Evolutionary conservation across 2,797 vertebrate species (phyloP).

Genomic region (Rachycentron canadum): DNA sequence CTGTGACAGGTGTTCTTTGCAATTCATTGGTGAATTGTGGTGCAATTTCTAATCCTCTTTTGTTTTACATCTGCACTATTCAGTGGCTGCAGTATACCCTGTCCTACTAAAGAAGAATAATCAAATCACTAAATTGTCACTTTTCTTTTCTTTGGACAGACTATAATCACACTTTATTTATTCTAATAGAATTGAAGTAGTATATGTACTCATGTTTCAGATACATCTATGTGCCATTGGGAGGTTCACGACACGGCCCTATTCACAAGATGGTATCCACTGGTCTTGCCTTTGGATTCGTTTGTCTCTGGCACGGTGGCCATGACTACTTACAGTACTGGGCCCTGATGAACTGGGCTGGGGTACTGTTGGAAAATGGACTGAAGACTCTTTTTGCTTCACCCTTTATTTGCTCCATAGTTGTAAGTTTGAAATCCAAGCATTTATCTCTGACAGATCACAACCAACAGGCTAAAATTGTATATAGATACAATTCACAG

Average conservation of each 20-base stretch:
- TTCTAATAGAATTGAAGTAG: background rate
- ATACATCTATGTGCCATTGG: slow-evolving; percentile 95
- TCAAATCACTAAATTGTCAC: background rate
- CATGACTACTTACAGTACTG: slow-evolving; percentile 94
- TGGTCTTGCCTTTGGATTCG: slow-evolving; percentile 91
- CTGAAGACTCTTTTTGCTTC: slow-evolving; percentile 83
- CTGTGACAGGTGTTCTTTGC: slow-evolving; percentile 41
- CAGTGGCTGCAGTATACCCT: slow-evolving; percentile 1
- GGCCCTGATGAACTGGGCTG: slow-evolving; percentile 94
- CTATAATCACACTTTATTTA: background rate
- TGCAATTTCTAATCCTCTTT: slow-evolving; percentile 25
- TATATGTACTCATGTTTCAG: slow-evolving; percentile 76
- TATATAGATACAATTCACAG: background rate
- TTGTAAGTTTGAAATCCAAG: slow-evolving; percentile 86
- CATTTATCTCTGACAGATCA: slow-evolving; percentile 16
- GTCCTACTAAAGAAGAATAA: background rate
- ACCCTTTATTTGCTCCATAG: slow-evolving; percentile 75
- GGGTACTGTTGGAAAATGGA: slow-evolving; percentile 89
- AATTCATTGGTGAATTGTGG: slow-evolving; percentile 14
- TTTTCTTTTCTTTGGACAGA: background rate
- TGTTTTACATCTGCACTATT: slow-evolving; percentile 27
- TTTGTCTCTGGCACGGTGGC: slow-evolving; percentile 96
- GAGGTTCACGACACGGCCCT: slow-evolving; percentile 89
- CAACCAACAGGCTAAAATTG: background rate
- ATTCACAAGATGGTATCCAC: slow-evolving; percentile 89